Conservation (phyloP, 2,113 vertebrate species). For the Lagopus leucura region DNA sequence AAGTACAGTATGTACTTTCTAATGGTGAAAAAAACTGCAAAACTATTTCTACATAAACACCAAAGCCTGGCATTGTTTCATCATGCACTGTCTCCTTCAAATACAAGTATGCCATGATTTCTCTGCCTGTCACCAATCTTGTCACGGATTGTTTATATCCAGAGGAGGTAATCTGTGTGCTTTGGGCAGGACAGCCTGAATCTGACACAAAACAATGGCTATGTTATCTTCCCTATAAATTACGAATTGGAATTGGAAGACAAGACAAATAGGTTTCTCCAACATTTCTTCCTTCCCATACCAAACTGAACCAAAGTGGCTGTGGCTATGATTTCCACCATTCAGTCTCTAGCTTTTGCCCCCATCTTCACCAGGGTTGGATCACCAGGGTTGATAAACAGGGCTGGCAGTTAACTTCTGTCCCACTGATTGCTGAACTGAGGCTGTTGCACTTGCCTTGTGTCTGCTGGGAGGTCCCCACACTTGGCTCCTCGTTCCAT, state of each 20-base stretch:
- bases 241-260: accelerated
- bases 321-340: background rate
- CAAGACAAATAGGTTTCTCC: background rate
- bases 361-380: background rate
- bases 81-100: background rate
- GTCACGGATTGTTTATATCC: background rate
- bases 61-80: background rate
- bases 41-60: background rate
- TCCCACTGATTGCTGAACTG: background rate
- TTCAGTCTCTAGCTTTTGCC: background rate
- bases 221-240: accelerated
- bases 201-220: background rate
- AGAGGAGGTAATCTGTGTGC: background rate
- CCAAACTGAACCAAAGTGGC: background rate
- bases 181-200: background rate
- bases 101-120: accelerated
- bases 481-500: background rate
- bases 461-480: background rate
- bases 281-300: accelerated
- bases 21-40: background rate
- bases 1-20: background rate
- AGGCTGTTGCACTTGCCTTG: slow-evolving; percentile 23
- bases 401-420: background rate
- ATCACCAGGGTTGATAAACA: background rate
- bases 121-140: background rate